Evolutionary conservation across 1,140 invertebrate species (phyloP).

Genomic region (Megalonaias nervosa): DNA sequence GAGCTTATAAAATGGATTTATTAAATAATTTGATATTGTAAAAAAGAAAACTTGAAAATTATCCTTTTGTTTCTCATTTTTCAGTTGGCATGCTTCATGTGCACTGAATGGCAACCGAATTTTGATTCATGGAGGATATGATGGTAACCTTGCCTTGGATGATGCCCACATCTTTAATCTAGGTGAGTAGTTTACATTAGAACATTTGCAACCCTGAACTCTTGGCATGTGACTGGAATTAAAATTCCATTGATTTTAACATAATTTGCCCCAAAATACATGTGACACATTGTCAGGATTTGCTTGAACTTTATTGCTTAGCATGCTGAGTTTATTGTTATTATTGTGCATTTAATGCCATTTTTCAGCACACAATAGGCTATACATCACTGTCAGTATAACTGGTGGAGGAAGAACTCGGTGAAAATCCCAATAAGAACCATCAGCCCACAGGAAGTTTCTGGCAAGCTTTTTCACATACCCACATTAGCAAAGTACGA

Average conservation of each 20-base stretch:
- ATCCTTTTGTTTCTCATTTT: conserved; percentile 19
- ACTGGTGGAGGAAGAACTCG: no score
- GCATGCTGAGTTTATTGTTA: no score
- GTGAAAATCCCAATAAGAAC: no score
- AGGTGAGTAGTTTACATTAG: conserved; percentile 42
- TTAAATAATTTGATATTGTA: no score
- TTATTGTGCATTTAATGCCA: no score
- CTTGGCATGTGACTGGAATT: neutral
- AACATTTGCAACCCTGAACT: neutral
- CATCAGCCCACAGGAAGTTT: no score
- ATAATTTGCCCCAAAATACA: neutral
- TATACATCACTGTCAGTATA: no score
- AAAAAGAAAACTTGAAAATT: no score
- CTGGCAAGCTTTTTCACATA: no score
- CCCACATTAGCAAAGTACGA: no score
- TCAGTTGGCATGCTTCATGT: conserved; percentile 68
- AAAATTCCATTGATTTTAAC: neutral
- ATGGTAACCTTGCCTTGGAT: conserved; percentile 64
- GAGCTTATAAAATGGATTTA: no score
- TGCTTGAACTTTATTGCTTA: neutral
- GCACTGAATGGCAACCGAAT: conserved; percentile 58
- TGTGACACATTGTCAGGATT: neutral
- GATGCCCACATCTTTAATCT: conserved; percentile 66
- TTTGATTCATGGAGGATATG: conserved; percentile 69
- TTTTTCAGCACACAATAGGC: no score